Evolutionary conservation across 35 echinoderm and acorn worm species (phyloP).

Genomic region (Amphiura filiformis): DNA sequence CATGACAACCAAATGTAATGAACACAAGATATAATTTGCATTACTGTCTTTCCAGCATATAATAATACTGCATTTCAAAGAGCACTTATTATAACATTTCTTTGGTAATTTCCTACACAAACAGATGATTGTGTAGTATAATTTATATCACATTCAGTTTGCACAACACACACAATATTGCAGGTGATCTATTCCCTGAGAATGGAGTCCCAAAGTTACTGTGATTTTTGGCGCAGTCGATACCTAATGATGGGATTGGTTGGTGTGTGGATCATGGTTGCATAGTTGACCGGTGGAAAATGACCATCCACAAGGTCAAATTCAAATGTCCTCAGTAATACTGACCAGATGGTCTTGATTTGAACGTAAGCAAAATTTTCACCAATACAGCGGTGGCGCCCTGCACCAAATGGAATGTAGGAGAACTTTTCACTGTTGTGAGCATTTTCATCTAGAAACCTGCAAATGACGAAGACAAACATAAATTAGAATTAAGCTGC

Average conservation of each 20-base stretch:
- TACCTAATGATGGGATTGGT: conserved; percentile 60
- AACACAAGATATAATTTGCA: no score
- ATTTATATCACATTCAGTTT: no score
- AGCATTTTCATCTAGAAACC: conserved; percentile 60
- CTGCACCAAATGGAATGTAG: conserved; percentile 74
- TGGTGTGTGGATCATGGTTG: conserved; percentile 67
- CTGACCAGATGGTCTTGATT: conserved; percentile 78
- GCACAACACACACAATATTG: neutral
- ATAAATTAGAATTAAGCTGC: neutral
- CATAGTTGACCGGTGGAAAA: conserved; percentile 65
- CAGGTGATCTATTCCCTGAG: no score
- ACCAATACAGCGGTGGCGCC: conserved; percentile 72
- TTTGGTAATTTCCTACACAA: no score
- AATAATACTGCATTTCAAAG: no score
- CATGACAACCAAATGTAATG: no score
- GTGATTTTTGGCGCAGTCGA: conserved; percentile 2
- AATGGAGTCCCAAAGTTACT: no score
- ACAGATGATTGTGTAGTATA: no score
- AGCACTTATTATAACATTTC: no score
- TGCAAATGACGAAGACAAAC: neutral
- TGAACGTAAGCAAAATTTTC: conserved; percentile 86
- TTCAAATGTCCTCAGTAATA: conserved; percentile 61
- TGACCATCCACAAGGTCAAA: conserved; percentile 59
- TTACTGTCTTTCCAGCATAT: no score
- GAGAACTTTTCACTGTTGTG: conserved; percentile 75